Evolutionary conservation across 1,140 invertebrate species (phyloP).

Genomic region (Halyomorpha halys): DNA sequence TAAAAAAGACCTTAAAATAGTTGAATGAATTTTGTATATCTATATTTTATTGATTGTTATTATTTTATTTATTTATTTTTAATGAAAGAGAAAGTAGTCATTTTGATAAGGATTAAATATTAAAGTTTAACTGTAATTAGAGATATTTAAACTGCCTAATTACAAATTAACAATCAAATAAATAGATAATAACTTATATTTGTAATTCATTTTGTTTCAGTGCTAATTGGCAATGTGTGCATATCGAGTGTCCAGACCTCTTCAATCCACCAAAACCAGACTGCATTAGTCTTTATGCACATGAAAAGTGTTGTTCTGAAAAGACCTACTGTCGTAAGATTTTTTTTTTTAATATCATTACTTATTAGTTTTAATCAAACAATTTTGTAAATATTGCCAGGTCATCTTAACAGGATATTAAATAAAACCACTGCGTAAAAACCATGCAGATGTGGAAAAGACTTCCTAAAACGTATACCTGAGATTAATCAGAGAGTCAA

Average conservation of each 20-base stretch:
- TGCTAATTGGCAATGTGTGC: background rate
- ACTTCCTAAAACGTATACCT: background rate
- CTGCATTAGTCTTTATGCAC: background rate
- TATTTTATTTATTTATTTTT: too few relatives aligned
- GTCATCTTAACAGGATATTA: too few relatives aligned
- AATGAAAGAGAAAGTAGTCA: too few relatives aligned
- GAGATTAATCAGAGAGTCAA: background rate
- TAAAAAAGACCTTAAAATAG: too few relatives aligned
- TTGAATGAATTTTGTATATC: too few relatives aligned
- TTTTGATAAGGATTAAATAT: background rate
- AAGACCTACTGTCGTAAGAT: conserved; percentile 10
- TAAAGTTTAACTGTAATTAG: too few relatives aligned
- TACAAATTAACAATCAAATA: too few relatives aligned
- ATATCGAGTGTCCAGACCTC: conserved; percentile 11
- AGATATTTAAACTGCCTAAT: too few relatives aligned
- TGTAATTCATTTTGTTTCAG: background rate
- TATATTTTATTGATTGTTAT: too few relatives aligned
- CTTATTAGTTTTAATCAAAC: too few relatives aligned
- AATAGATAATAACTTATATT: too few relatives aligned
- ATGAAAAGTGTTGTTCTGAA: conserved; percentile 2
- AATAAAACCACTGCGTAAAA: background rate
- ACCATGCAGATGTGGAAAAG: background rate
- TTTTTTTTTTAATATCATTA: background rate
- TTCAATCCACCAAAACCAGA: background rate
- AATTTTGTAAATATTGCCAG: too few relatives aligned